Conservation (phyloP, 2,888 invertebrate genomes). For the Serripes groenlandicus region DNA sequence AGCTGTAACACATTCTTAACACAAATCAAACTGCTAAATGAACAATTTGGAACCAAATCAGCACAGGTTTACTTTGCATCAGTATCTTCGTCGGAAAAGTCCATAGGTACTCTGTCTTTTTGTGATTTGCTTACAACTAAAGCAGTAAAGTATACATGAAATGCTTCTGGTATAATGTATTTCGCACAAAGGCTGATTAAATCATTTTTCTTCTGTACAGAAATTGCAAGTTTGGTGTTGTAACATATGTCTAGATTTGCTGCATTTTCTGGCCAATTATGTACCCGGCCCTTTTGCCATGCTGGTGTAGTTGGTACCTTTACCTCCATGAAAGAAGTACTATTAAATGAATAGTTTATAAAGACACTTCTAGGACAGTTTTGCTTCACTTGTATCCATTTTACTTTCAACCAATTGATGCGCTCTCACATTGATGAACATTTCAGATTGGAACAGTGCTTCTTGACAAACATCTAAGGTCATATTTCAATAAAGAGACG, state of each 20-base stretch:
- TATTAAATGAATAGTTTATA: constrained; percentile 30
- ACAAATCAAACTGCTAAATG: no score
- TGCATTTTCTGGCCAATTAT: constrained; percentile 18
- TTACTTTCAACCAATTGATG: constrained; percentile 53
- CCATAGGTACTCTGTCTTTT: constrained; percentile 36
- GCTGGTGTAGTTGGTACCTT: constrained; percentile 18
- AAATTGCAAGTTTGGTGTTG: constrained; percentile 26
- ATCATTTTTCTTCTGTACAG: constrained; percentile 47
- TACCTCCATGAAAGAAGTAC: constrained; percentile 6
- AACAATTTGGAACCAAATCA: no score
- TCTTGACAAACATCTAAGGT: constrained; percentile 22
- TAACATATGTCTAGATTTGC: constrained; percentile 18
- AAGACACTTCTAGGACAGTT: constrained; percentile 35
- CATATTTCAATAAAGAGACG: constrained; percentile 54
- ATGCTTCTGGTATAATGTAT: constrained; percentile 43
- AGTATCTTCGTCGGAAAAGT: constrained; percentile 34
- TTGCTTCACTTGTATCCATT: constrained; percentile 48
- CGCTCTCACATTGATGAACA: constrained; percentile 24
- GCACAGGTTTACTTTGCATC: constrained; percentile 25
- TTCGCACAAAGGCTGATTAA: constrained; percentile 30
- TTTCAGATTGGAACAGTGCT: constrained; percentile 42
- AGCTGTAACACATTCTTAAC: no score
- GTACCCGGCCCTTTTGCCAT: constrained; percentile 4
- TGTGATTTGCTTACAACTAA: constrained; percentile 23
- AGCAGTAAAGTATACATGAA: constrained; percentile 21